Evolutionary conservation across 2,888 invertebrate species (phyloP), one percentile per base, ranked within the genome.

Genomic region (Auanema sp.): DNA sequence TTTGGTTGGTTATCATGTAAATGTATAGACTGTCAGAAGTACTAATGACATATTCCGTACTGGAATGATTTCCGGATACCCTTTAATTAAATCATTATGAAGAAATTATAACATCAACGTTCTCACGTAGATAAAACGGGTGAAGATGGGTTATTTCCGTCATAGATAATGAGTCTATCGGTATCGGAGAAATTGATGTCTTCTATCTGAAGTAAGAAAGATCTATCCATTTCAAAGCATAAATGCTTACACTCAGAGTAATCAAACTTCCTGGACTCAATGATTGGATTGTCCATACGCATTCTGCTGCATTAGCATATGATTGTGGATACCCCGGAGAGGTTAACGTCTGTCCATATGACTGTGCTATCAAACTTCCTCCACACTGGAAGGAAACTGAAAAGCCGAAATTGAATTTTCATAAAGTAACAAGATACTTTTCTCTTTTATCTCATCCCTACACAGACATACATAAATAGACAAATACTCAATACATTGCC

Each of bases 221-320:
- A 10, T 21, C 10, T 3, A 10, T 18, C 21, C 3, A 5, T 47
- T 47, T 47, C 10, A 3, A 6, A 6, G 25, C 5, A 52, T 52
- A 18, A 3, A 4, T 5, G 18, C 74, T 68, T 83, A 89, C 89
- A 86, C 94, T 93, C 56, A 97, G 86, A 1, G 95, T 93, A 70
- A 97, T 91, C 67, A 95, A 91, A 84, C 92, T 89, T 51, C 93
- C 94, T 11, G 64, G 60, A 83, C 93, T 92, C 33, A 33, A 33
- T 1, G 96, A 91, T 83, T 91, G 90, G 69, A 97, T 90, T 54
- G 92, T 90, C 85, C 95, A 96, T 58, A 93, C 88, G 78, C 95
- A 95, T 87, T 96, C 96, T 69, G 94, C 87, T n/a, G 95, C 95
- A 58, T 94, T 93, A 0, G 95, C 93, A 86, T 94, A 94, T 77